Conservation (phyloP, 1,140 invertebrate species). For the Drosophila truncata region DNA sequence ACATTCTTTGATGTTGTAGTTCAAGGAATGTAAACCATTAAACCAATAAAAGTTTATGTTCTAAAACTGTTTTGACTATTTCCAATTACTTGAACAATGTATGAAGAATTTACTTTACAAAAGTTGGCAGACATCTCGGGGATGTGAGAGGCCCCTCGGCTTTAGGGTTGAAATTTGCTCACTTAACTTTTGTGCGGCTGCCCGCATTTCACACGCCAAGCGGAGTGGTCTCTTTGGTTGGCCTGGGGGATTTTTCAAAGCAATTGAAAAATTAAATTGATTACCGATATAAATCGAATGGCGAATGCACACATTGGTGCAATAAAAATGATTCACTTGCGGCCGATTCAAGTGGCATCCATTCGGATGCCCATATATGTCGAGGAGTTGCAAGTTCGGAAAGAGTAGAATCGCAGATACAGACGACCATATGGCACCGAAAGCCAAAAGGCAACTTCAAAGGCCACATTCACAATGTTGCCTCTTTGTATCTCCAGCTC, state of each 20-base stretch:
- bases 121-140: constrained; percentile 1
- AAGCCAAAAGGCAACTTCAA: constrained; percentile 63
- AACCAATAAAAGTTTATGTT: constrained; percentile 3
- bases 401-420: constrained; percentile 24
- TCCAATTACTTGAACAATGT: constrained; percentile 21
- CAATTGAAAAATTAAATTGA: constrained; percentile 82
- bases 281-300: constrained; percentile 69
- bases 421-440: constrained; percentile 68
- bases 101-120: constrained; percentile 10
- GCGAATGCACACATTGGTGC: constrained; percentile 60
- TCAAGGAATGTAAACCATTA: neutral
- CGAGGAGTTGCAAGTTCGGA: constrained; percentile 44
- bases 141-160: neutral
- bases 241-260: constrained; percentile 18
- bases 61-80: constrained; percentile 2
- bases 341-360: constrained; percentile 39
- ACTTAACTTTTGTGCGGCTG: neutral
- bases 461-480: constrained; percentile 64
- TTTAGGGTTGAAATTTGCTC: constrained; percentile 26
- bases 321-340: constrained; percentile 78
- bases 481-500: constrained; percentile 61
- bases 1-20: constrained; percentile 5
- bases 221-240: neutral
- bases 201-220: constrained; percentile 72
- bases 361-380: constrained; percentile 66